Base-by-base conservation (phyloP, 1,140 invertebrate species). In the Neodiprion lecontei region DNA sequence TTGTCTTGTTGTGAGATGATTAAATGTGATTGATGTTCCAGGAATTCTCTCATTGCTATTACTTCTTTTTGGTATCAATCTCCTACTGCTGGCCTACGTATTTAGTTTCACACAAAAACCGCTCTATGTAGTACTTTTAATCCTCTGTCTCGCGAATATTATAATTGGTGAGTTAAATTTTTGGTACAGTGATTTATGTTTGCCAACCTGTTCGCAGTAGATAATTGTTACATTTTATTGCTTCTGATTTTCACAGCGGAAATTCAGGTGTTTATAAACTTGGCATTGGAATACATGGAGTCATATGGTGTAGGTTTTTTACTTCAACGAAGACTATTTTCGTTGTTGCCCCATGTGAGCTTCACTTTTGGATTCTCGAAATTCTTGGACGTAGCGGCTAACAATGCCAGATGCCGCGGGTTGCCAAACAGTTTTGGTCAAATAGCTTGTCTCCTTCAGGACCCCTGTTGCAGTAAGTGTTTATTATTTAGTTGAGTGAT, bases 371-470 rank as follows among this genome's bases (percentile, higher is more conserved):
- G 87, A 28, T 80, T 86, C 73, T 9, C 82, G 1, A 79, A 83
- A 2, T 88, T 88, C 65, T 83, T 83, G 48, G 68, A 69, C 0
- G 79, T 76, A 48, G 83, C 87, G 7, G 14, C 77, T 10, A 70
- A 80, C 74, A 89, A 88, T 77, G 84, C 86, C 0, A 81, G 82
- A 23, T 88, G 87, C 70, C 77, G 86, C 65, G 80, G 81, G 74
- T 74, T 87, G 69, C 81, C 86, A 48, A 82, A 83, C 70, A 48
- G 74, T 69, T 70, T 86, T 49, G 73, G 79, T 7, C 68, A 78
- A 1, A 72, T 82, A 11, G 21, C 9, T 5, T 69, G 67, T 23
- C 12, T 69, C 21, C 11, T 23, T 12, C 10, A 69, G 7, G 67
- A 69, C n/a, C 17, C 40, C 10, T 69, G 67, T 9, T 69, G 67